Conservation (phyloP, 2,797 vertebrate genomes). For the Morelia viridis region DNA sequence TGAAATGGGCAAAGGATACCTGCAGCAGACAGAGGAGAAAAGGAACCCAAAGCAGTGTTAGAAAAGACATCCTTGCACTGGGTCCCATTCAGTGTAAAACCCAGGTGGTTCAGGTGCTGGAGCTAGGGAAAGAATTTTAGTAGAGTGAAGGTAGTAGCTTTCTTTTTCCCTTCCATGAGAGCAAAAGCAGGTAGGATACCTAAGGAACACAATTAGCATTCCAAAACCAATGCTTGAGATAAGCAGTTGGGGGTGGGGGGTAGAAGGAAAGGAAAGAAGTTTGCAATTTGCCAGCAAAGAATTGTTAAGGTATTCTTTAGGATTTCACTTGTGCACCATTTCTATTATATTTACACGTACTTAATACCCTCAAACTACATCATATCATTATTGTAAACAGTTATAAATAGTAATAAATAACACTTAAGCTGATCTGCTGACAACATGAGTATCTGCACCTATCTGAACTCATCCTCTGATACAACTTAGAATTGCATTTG, state of each 20-base stretch:
- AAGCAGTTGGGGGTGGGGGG: not conserved
- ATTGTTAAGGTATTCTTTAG: not conserved
- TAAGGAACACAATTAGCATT: not conserved
- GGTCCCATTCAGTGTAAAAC: not conserved
- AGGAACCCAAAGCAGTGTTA: not conserved
- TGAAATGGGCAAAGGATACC: not conserved
- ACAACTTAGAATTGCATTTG: not conserved
- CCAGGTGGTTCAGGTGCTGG: not conserved
- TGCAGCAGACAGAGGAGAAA: not conserved
- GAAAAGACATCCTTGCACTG: not conserved
- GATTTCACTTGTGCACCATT: not conserved
- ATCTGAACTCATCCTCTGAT: not conserved
- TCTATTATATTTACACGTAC: not conserved
- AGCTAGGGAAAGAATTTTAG: not conserved
- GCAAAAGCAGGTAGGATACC: not conserved
- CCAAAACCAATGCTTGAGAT: not conserved
- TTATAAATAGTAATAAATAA: not conserved
- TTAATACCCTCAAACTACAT: not conserved
- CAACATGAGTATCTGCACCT: not conserved
- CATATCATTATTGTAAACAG: not conserved
- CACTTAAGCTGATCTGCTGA: not conserved
- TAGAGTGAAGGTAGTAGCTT: not conserved
- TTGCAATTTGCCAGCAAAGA: not conserved
- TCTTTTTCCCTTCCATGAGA: not conserved
- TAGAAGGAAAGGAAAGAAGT: not conserved